These are phyloP conservation scores for Heliconius cydno DNA, from an alignment of 2,888 invertebrate species.

Conservation along the genomic window DNA sequence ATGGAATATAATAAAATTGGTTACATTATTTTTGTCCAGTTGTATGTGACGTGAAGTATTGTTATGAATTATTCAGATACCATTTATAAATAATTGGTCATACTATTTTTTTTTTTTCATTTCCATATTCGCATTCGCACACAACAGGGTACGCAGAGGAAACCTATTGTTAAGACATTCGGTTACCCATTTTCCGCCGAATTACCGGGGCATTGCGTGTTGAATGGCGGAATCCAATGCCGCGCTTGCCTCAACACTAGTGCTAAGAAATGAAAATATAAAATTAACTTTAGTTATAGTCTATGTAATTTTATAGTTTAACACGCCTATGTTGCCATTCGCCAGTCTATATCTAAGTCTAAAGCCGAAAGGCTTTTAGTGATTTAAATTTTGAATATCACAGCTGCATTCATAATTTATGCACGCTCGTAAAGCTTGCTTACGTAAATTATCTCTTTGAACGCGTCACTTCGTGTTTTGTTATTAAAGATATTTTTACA, in stretches of 20 bases:
- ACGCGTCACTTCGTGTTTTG: conserved; percentile 1
- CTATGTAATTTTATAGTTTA: not conserved
- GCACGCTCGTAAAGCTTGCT: conserved; percentile 31
- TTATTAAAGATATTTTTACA: not conserved
- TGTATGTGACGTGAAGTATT: no score
- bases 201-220: not conserved
- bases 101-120: no score
- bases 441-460: conserved; percentile 30
- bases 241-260: not conserved
- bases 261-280: no score
- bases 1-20: not conserved
- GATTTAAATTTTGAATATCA: conserved; percentile 37
- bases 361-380: conserved; percentile 26
- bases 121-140: no score
- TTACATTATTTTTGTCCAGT: no score
- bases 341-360: conserved; percentile 12
- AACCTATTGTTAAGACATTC: not conserved
- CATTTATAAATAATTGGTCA: no score
- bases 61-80: no score
- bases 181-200: not conserved
- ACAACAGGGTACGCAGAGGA: no score
- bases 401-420: conserved; percentile 36
- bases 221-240: not conserved
- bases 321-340: conserved; percentile 13
- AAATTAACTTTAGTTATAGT: not conserved